Percentiles rank a stretch among this genome's conserved stretches.
phyloP scores from a whole-genome alignment of 92 coral and sea anemone species.

The Zoanthus gigantus region DNA sequence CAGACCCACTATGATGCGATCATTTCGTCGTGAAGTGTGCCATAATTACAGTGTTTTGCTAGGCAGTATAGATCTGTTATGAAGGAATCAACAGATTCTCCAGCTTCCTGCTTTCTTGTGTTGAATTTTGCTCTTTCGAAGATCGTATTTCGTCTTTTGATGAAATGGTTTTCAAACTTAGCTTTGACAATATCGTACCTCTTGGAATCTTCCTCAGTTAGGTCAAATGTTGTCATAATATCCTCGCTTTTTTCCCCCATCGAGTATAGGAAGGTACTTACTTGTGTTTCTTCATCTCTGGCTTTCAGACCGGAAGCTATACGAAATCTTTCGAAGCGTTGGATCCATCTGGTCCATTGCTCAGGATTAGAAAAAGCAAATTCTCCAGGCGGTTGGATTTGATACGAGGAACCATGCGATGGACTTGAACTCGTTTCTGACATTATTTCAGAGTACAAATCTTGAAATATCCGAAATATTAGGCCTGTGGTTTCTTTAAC shows the following conservation, averaged over 20 bases:
- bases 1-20: constrained; percentile 72
- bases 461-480: constrained; percentile 1
- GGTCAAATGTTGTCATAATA: constrained; percentile 28
- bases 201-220: constrained; percentile 28
- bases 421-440: constrained; percentile 1
- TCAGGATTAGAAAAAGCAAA: constrained; percentile 38
- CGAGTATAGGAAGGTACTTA: constrained; percentile 36
- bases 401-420: constrained; percentile 22
- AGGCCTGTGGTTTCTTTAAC: constrained; percentile 1
- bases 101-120: constrained; percentile 50
- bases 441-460: not conserved
- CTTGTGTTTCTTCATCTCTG: constrained; percentile 51
- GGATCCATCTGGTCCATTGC: constrained; percentile 49
- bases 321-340: constrained; percentile 51
- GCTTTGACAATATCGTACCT: constrained; percentile 30
- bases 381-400: constrained; percentile 34
- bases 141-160: constrained; percentile 47
- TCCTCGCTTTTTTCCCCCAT: constrained; percentile 57
- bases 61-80: constrained; percentile 48
- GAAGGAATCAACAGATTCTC: constrained; percentile 44
- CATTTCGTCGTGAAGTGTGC: constrained; percentile 52
- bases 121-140: not conserved
- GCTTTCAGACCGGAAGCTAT: constrained; percentile 42
- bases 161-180: constrained; percentile 49
- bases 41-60: constrained; percentile 55